Base-by-base conservation (phyloP, 2,113 vertebrate species). In the Corythoichthys intestinalis region DNA sequence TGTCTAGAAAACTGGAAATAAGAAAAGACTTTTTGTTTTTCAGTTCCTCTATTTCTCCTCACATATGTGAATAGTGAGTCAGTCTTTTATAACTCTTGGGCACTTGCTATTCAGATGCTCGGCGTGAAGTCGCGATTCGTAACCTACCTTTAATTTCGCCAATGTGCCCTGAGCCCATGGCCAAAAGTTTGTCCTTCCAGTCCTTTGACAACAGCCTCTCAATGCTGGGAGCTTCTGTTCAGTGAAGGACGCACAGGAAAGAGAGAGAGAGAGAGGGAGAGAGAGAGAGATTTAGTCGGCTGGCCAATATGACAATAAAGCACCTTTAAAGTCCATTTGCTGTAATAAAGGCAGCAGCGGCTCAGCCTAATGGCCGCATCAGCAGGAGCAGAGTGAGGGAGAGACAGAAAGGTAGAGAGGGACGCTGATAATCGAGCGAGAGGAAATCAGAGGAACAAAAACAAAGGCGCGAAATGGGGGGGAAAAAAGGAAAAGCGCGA, bases 181-280 rank as follows among this genome's bases (percentile, higher is more conserved):
- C 96, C 90, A 99, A 94, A 91, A 99, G 96, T 92, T 98, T 99
- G 94, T 99, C 97, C 93, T 99, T 99, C 96, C 96, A 99, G 92
- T 98, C 97, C 90, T 98, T 99, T 89, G 97, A 99, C 91, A 99
- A 92, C 88, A 99, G 95, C 89, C 95, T 96, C 93, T 98, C 97
- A 93, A 99, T 99, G 90, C 94, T 98, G 89, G 97, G 95, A 84
- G 95, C 94, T 93, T 98, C 96, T 98, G 91, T 91, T 92, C 82
- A 57, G 71, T 63, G 35, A 60, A 47, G 50, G 44, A 15, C 4
- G 56, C 53, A 14, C 5, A 50, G 37, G 56, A 53, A 47, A 15
- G 41, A 68, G 77, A 78, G 79, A 78, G 66, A 81, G 86, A 90
- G 39, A 6, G 39, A 41, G 39, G 6, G 39, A 41, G 39, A 1